These are phyloP conservation scores for Ctenoplectra terminalis DNA, from an alignment of 1,140 invertebrate species.

Conservation along the genomic window DNA sequence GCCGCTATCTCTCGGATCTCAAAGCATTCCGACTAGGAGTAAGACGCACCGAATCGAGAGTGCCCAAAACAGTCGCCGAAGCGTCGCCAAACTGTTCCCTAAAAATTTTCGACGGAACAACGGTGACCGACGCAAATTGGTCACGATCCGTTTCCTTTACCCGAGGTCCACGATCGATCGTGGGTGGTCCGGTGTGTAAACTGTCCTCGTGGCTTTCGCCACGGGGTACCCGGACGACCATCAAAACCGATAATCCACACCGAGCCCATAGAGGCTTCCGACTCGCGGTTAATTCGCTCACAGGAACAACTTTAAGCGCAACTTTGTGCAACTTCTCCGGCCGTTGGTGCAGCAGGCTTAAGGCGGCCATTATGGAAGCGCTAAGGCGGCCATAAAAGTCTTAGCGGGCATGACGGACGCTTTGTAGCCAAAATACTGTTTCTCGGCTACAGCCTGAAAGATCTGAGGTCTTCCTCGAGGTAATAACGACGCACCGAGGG, in stretches of 20 bases:
- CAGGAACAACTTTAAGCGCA: slow-evolving; percentile 57
- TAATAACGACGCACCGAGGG: slow-evolving; percentile 47
- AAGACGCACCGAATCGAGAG: slow-evolving; percentile 26
- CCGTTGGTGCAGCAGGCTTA: slow-evolving; percentile 58
- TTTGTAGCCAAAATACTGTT: slow-evolving; percentile 72
- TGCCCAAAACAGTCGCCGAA: not conserved
- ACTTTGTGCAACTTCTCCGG: slow-evolving; percentile 66
- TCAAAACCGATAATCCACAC: slow-evolving; percentile 66
- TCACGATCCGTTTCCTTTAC: slow-evolving; percentile 3
- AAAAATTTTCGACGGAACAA: not conserved
- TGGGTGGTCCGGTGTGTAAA: slow-evolving; percentile 58
- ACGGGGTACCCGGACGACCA: slow-evolving; percentile 44
- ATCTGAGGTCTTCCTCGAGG: slow-evolving; percentile 50
- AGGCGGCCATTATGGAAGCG: slow-evolving; percentile 68
- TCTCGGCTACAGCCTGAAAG: slow-evolving; percentile 28
- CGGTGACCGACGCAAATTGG: not conserved
- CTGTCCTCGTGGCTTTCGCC: slow-evolving; percentile 26
- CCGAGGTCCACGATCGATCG: not conserved
- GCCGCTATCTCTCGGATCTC: slow-evolving; percentile 7
- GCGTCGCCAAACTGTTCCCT: not conserved
- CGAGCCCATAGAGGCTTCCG: slow-evolving; percentile 26
- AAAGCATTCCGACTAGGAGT: not conserved
- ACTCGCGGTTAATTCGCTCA: slow-evolving; percentile 17
- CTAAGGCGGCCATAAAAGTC: slow-evolving; percentile 74
- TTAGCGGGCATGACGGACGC: slow-evolving; percentile 69